Conservation (phyloP, 2,797 vertebrate genomes). For the Bovichtus variegatus region DNA sequence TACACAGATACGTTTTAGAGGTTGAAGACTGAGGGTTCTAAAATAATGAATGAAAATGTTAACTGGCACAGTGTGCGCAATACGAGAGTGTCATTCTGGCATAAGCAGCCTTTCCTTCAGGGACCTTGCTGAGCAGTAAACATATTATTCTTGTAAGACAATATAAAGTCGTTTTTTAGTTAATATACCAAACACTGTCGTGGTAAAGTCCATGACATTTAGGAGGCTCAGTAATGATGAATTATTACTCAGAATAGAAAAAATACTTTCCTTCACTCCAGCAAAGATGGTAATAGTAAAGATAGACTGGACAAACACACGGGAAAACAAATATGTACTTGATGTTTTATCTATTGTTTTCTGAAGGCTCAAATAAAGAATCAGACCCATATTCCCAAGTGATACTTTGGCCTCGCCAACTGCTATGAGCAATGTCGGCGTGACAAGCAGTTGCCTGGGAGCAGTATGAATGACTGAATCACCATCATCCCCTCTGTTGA, state of each 20-base stretch:
- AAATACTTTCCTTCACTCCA: background rate
- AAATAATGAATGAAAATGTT: conserved; percentile 32
- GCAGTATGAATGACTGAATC: conserved; percentile 45
- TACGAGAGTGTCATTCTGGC: conserved; percentile 46
- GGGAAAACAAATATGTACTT: background rate
- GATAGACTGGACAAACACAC: too few species aligned
- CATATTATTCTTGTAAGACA: conserved; percentile 64
- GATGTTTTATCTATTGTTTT: background rate
- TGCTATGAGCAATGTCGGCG: conserved; percentile 22
- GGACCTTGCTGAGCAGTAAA: conserved; percentile 58
- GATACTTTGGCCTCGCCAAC: conserved; percentile 13
- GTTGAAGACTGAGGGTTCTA: conserved; percentile 28
- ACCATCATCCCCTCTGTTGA: conserved; percentile 17
- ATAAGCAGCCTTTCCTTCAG: conserved; percentile 43
- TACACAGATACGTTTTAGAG: conserved; percentile 17
- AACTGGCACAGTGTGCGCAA: conserved; percentile 33
- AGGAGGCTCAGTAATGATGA: conserved; percentile 31
- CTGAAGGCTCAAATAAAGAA: background rate
- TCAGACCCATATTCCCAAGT: conserved; percentile 29
- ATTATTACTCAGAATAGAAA: conserved; percentile 23
- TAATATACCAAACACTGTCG: conserved; percentile 27
- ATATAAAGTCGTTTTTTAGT: conserved; percentile 58
- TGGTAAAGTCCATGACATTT: conserved; percentile 51
- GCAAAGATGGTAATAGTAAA: background rate
- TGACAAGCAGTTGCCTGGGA: conserved; percentile 18